phyloP scores from a whole-genome alignment of 2,888 invertebrate genomes.

The Chrysotoxum bicinctum region DNA sequence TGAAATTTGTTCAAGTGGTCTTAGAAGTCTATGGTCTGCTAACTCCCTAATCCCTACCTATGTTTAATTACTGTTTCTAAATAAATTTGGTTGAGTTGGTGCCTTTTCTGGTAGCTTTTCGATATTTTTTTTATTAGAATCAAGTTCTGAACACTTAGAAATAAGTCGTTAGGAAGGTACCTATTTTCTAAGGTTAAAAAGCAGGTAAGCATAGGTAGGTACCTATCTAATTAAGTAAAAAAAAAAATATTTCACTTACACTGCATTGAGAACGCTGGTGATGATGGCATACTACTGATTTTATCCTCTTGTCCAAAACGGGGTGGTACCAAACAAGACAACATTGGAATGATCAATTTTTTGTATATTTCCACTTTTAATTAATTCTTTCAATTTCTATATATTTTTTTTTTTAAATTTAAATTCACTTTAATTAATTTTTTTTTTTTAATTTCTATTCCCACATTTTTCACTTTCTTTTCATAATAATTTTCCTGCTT shows the following conservation, averaged over 20 bases:
- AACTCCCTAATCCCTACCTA: no score
- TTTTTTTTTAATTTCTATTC: constrained; percentile 36
- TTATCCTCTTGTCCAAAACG: constrained; percentile 82
- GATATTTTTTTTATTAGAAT: no score
- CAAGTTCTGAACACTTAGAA: no score
- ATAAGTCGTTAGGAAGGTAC: no score
- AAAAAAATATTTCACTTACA: constrained; percentile 78
- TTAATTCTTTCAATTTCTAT: constrained; percentile 36
- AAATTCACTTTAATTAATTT: constrained; percentile 28
- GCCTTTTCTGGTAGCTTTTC: no score
- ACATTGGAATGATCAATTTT: constrained; percentile 81
- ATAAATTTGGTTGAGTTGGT: no score
- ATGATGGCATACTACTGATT: constrained; percentile 81
- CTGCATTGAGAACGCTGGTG: constrained; percentile 82
- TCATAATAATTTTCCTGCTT: constrained; percentile 13
- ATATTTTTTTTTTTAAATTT: constrained; percentile 30
- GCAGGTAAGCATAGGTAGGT: not conserved
- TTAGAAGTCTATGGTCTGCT: no score
- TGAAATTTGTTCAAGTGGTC: no score
- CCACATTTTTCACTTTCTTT: constrained; percentile 34
- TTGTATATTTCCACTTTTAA: constrained; percentile 47
- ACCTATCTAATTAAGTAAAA: not conserved
- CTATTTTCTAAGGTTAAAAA: not conserved
- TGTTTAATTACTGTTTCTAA: no score
- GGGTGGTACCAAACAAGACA: constrained; percentile 82